These are phyloP conservation scores for Ophion obscuratus DNA, from an alignment of 2,888 invertebrate species.

Conservation along the genomic window DNA sequence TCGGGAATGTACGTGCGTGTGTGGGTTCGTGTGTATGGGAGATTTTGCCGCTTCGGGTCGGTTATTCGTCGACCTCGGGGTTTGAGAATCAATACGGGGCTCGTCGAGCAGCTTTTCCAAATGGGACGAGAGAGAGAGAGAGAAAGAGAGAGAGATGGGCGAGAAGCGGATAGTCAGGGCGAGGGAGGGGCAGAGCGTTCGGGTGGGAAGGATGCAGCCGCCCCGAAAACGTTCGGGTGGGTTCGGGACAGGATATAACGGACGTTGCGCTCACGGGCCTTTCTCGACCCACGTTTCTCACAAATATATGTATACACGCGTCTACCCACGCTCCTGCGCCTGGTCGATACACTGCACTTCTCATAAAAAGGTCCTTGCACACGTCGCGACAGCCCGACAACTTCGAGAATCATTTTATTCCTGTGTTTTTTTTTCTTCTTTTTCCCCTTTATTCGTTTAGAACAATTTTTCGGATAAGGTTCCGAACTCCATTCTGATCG, in stretches of 20 bases:
- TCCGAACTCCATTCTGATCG: too few species aligned
- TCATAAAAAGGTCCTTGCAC: slow-evolving; percentile 31
- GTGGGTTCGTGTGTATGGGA: neutral
- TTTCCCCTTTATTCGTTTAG: too few species aligned
- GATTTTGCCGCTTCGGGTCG: slow-evolving; percentile 40
- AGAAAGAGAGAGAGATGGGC: neutral
- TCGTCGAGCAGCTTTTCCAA: slow-evolving; percentile 38
- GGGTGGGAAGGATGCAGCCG: slow-evolving; percentile 14
- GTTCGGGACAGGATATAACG: slow-evolving; percentile 65
- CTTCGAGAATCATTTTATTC: neutral
- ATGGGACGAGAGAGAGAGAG: slow-evolving; percentile 1
- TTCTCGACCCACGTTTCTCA: slow-evolving; percentile 12
- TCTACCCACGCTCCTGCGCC: slow-evolving; percentile 22
- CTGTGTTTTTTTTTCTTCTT: neutral
- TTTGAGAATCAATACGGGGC: slow-evolving; percentile 61
- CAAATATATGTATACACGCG: slow-evolving; percentile 2
- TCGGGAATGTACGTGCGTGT: neutral
- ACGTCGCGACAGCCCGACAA: slow-evolving; percentile 6
- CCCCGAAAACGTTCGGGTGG: slow-evolving; percentile 64
- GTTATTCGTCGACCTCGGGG: slow-evolving; percentile 37
- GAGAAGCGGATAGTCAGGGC: neutral
- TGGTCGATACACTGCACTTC: slow-evolving; percentile 43
- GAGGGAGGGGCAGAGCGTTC: neutral
- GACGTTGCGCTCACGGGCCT: slow-evolving; percentile 55
- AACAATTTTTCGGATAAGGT: too few species aligned